Evolutionary conservation across 2,113 vertebrate genomes (phyloP).

Genomic region (Dipodomys ordii): DNA sequence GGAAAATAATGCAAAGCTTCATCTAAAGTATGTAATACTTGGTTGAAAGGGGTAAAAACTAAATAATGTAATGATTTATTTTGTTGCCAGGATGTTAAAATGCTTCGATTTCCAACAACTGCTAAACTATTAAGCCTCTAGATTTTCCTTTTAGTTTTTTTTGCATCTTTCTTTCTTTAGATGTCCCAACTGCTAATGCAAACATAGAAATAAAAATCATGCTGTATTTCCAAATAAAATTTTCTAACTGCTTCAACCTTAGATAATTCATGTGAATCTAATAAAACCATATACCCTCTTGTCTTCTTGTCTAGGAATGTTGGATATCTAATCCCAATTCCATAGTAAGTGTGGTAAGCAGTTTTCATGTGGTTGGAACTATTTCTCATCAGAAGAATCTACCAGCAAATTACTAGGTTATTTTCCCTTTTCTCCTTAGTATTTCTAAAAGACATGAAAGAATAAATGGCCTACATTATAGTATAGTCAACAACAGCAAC

Average conservation of each 20-base stretch:
- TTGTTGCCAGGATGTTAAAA: slow-evolving; percentile 8
- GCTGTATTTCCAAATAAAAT: slow-evolving; percentile 46
- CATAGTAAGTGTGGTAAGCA: not conserved
- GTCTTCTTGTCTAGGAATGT: not conserved
- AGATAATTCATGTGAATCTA: not conserved
- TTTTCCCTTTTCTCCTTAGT: slow-evolving; percentile 13
- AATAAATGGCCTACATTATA: not conserved
- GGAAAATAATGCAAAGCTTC: not conserved
- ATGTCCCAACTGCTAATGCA: not conserved
- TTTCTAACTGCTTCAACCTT: not conserved
- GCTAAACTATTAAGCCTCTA: not conserved
- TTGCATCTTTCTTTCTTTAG: not conserved
- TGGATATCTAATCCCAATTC: not conserved
- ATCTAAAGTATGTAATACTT: not conserved
- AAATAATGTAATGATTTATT: slow-evolving; percentile 34
- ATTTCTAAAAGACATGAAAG: slow-evolving; percentile 15
- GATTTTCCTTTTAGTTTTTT: not conserved
- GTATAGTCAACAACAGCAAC: not conserved
- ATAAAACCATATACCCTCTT: not conserved
- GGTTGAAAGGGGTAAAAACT: not conserved
- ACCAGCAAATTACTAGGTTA: not conserved
- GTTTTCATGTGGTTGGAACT: not conserved
- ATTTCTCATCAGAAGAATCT: slow-evolving; percentile 22
- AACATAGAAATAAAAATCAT: not conserved
- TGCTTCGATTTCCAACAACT: slow-evolving; percentile 3